These are phyloP conservation scores for Pogonus chalceus DNA, from an alignment of 1,140 invertebrate species.

Conservation along the genomic window DNA sequence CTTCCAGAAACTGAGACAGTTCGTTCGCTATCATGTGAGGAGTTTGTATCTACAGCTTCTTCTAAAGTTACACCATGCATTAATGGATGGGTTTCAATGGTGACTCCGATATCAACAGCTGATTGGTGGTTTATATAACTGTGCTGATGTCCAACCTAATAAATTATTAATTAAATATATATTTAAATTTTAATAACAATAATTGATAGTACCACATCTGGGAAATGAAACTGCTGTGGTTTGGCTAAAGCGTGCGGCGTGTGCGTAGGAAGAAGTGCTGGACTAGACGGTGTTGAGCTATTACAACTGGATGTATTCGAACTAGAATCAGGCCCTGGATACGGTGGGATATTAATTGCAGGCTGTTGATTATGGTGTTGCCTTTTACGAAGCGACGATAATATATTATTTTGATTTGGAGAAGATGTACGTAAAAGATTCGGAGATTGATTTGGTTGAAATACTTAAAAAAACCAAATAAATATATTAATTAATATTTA, in stretches of 20 bases:
- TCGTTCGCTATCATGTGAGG: slow-evolving; percentile 71
- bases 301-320: slow-evolving; percentile 94
- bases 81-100: slow-evolving; percentile 44
- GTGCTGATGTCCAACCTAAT: too few species aligned
- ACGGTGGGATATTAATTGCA: slow-evolving; percentile 47
- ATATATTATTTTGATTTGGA: slow-evolving; percentile 33
- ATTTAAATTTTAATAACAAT: too few species aligned
- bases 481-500: background rate
- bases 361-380: slow-evolving; percentile 49
- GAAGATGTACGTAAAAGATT: slow-evolving; percentile 29
- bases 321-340: slow-evolving; percentile 70
- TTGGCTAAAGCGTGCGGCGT: slow-evolving; percentile 36
- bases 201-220: too few species aligned
- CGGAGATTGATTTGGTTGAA: slow-evolving; percentile 36
- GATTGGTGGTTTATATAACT: too few species aligned
- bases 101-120: slow-evolving; percentile 46
- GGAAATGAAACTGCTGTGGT: slow-evolving; percentile 81
- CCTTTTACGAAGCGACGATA: slow-evolving; percentile 33
- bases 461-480: slow-evolving; percentile 15
- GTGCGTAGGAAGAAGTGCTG: slow-evolving; percentile 61
- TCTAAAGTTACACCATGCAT: slow-evolving; percentile 21
- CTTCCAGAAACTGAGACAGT: slow-evolving; percentile 66
- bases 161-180: too few species aligned
- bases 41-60: slow-evolving; percentile 21
- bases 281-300: slow-evolving; percentile 90